Conservation (phyloP, 2,888 invertebrate genomes). For the Ischnura elegans region DNA sequence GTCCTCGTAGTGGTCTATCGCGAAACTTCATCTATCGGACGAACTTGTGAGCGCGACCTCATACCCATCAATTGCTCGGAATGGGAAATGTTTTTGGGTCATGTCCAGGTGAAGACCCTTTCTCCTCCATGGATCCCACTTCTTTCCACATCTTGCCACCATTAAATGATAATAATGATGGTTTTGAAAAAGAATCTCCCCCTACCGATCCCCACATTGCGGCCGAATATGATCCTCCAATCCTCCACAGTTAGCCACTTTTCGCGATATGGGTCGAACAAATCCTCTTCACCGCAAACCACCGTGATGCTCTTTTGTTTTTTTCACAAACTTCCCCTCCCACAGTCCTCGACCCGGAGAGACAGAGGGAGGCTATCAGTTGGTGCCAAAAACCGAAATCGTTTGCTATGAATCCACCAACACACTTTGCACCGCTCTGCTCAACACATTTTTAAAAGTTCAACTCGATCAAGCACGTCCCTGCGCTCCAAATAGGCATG, state of each 20-base stretch:
- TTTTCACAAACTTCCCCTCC: neutral
- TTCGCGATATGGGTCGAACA: neutral
- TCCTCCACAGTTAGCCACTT: neutral
- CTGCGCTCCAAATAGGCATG: neutral
- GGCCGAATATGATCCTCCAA: neutral
- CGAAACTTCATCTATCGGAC: too few species aligned
- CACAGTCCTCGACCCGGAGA: neutral
- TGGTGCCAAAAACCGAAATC: neutral
- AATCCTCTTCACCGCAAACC: neutral
- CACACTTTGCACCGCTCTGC: neutral
- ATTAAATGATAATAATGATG: neutral
- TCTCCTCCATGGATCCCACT: neutral
- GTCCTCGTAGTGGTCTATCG: too few species aligned
- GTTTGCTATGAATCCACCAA: neutral
- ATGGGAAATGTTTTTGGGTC: neutral
- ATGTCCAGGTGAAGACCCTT: constrained; percentile 4
- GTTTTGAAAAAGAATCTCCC: neutral
- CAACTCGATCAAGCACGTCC: neutral
- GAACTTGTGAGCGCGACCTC: neutral
- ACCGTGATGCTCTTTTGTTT: neutral
- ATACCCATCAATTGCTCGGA: neutral
- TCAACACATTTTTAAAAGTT: neutral
- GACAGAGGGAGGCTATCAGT: neutral
- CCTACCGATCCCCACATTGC: neutral
- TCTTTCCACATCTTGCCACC: neutral